These are phyloP conservation scores for Australoheros scitulus DNA, from an alignment of 2,113 vertebrate species.

Conservation along the genomic window DNA sequence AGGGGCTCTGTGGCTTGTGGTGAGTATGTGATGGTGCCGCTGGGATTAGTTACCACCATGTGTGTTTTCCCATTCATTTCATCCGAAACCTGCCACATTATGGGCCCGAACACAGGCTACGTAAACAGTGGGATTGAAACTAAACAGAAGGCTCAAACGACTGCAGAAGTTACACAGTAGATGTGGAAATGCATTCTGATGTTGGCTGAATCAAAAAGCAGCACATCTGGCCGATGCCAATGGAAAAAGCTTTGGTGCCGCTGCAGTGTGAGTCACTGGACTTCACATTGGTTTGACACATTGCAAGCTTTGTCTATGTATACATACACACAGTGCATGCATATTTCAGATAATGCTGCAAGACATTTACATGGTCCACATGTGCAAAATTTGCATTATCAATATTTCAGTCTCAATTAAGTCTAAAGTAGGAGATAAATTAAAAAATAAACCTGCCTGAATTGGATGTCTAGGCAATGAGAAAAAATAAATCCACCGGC, in stretches of 20 bases:
- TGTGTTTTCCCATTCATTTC: constrained; percentile 71
- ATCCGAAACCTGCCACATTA: constrained; percentile 62
- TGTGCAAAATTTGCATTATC: not conserved
- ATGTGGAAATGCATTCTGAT: constrained; percentile 32
- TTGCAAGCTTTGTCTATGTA: not conserved
- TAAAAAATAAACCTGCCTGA: constrained; percentile 24
- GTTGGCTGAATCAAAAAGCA: constrained; percentile 32
- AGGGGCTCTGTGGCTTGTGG: constrained; percentile 67
- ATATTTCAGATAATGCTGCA: not conserved
- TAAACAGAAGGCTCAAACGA: constrained; percentile 53
- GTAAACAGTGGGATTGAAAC: constrained; percentile 56
- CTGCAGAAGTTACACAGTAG: constrained; percentile 9
- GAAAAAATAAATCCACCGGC: constrained; percentile 10
- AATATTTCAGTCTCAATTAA: constrained; percentile 26
- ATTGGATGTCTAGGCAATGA: not conserved
- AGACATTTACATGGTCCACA: not conserved
- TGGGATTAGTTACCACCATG: constrained; percentile 66
- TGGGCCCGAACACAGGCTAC: constrained; percentile 48
- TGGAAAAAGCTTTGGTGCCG: constrained; percentile 4
- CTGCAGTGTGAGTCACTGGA: constrained; percentile 1
- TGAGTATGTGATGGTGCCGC: constrained; percentile 60
- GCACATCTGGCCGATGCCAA: constrained; percentile 14
- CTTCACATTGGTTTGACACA: constrained; percentile 6
- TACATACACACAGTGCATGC: not conserved
- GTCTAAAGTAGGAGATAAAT: constrained; percentile 22